Evolutionary conservation across 2,113 vertebrate species (phyloP).

Genomic region (Cololabis saira): DNA sequence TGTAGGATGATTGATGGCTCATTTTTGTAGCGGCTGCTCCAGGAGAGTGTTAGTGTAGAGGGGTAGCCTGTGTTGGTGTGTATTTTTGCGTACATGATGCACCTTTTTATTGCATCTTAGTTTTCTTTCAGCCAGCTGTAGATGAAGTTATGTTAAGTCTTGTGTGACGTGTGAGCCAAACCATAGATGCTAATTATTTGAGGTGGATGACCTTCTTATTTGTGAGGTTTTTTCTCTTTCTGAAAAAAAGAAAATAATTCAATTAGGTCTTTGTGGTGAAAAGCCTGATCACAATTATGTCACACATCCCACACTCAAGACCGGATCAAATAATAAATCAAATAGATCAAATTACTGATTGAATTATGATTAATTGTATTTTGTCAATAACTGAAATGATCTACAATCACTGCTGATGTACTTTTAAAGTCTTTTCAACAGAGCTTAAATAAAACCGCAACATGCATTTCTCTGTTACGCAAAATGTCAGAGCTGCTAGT

Average conservation of each 20-base stretch:
- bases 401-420: too few relatives aligned
- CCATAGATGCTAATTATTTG: too few relatives aligned
- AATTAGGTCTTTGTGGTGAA: too few relatives aligned
- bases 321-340: too few relatives aligned
- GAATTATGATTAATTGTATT: too few relatives aligned
- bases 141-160: not conserved
- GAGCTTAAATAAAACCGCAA: not conserved
- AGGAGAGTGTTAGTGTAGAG: not conserved
- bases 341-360: too few relatives aligned
- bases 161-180: not conserved
- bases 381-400: too few relatives aligned
- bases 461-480: not conserved
- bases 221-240: too few relatives aligned
- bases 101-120: slow-evolving; percentile 15
- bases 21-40: slow-evolving; percentile 7
- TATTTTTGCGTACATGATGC: not conserved
- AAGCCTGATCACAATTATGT: too few relatives aligned
- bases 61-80: slow-evolving; percentile 7
- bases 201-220: too few relatives aligned
- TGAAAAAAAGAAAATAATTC: too few relatives aligned
- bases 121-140: not conserved
- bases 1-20: slow-evolving; percentile 18
- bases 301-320: too few relatives aligned
- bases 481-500: slow-evolving; percentile 2
- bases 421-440: not conserved